Evolutionary conservation across 2,113 vertebrate species (phyloP).

Genomic region (Bolborhynchus lineola): DNA sequence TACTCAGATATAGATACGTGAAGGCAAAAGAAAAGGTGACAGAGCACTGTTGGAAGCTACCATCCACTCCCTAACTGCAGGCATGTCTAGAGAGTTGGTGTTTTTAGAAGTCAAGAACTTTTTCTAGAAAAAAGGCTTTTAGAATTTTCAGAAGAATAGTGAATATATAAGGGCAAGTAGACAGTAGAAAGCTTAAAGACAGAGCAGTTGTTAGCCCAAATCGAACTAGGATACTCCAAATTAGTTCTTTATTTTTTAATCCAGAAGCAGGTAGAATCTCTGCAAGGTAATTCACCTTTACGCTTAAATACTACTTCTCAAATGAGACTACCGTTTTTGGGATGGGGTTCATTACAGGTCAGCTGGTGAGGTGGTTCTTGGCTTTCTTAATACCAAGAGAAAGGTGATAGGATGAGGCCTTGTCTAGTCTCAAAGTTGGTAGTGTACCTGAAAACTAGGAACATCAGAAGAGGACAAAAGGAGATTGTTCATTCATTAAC

Average conservation of each 20-base stretch:
- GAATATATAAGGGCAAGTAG: fast-evolving
- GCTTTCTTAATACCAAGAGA: not conserved
- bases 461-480: not conserved
- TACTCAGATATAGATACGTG: not conserved
- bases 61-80: not conserved
- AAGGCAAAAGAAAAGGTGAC: not conserved
- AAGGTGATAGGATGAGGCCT: not conserved
- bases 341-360: not conserved
- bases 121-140: not conserved
- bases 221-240: not conserved
- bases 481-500: not conserved
- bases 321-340: not conserved
- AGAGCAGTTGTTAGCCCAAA: not conserved
- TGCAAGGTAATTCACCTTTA: not conserved
- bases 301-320: not conserved
- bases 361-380: not conserved
- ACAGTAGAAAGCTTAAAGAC: not conserved
- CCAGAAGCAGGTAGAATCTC: not conserved
- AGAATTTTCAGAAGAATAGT: not conserved
- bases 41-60: not conserved
- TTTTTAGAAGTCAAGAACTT: not conserved
- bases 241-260: not conserved
- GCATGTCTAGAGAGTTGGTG: not conserved
- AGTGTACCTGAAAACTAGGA: not conserved
- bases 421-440: not conserved